Evolutionary conservation across 2,797 vertebrate genomes (phyloP).

Genomic region (Tenualosa ilisha): DNA sequence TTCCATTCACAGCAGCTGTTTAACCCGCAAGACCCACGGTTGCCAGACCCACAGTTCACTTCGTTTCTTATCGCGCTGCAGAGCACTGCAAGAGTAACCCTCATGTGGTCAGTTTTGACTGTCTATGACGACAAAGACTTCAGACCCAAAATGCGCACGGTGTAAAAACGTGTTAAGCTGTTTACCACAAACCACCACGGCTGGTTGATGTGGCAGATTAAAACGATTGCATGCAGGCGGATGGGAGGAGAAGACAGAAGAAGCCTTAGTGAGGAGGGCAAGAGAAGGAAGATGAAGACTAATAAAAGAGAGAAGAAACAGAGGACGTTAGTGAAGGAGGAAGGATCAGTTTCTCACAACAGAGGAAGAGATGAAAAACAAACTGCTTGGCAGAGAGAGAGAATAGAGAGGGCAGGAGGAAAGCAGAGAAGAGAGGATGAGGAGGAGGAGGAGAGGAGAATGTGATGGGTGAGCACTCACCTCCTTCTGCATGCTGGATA

Average conservation of each 20-base stretch:
- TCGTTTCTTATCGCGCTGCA: too few species aligned
- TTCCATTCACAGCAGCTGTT: background rate
- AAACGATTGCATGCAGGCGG: background rate
- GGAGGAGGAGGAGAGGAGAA: background rate
- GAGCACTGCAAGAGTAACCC: too few species aligned
- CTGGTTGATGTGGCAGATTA: background rate
- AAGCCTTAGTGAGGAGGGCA: background rate
- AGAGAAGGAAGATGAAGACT: background rate
- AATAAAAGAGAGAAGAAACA: background rate
- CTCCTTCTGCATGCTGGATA: conserved; percentile 85
- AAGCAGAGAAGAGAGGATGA: background rate
- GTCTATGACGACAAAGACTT: background rate
- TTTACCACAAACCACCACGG: background rate
- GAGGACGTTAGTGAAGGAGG: too few species aligned
- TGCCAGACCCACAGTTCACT: background rate
- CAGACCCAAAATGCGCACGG: background rate
- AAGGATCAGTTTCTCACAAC: too few species aligned
- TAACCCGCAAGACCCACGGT: background rate
- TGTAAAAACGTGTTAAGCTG: background rate
- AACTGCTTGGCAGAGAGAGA: background rate
- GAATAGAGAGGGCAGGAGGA: background rate
- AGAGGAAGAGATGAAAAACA: too few species aligned
- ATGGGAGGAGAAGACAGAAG: background rate
- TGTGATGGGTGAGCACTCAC: conserved; percentile 48
- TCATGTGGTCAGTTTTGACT: too few species aligned